Evolutionary conservation across 2,797 vertebrate genomes (phyloP).

Genomic region (Tangara arthus): DNA sequence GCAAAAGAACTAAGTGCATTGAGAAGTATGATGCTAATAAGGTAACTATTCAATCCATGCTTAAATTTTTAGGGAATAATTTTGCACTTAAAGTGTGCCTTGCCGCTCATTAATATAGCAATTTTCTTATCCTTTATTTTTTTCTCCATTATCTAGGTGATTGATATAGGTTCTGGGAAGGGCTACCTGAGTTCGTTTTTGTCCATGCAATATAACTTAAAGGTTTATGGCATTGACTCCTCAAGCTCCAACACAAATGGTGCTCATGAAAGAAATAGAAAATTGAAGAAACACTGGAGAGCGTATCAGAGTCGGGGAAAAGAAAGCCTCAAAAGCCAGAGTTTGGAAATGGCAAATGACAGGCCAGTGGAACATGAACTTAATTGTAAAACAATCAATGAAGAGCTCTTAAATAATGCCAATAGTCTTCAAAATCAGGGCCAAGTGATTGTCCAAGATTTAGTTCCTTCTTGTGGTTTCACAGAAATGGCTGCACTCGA

Average conservation of each 20-base stretch:
- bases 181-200: conserved; percentile 96
- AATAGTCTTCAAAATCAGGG: conserved; percentile 25
- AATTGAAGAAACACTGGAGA: conserved; percentile 92
- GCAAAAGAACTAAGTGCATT: background rate
- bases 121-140: background rate
- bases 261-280: conserved; percentile 93
- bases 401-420: conserved; percentile 12
- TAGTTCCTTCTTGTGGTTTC: background rate
- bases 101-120: background rate
- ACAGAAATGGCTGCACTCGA: background rate
- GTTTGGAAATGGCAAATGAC: conserved; percentile 45
- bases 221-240: conserved; percentile 94
- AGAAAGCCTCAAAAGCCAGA: conserved; percentile 25
- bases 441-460: conserved; percentile 9
- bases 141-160: conserved; percentile 77
- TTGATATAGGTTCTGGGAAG: conserved; percentile 96
- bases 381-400: conserved; percentile 15
- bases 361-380: conserved; percentile 30
- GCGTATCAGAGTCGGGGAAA: conserved; percentile 77
- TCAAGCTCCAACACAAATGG: conserved; percentile 90
- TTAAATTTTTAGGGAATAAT: background rate
- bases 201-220: conserved; percentile 88
- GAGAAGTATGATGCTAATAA: background rate
- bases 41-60: background rate
- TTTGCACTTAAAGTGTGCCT: background rate